Conservation (phyloP, 2,888 invertebrate species). For the Nymphalis c-album region DNA sequence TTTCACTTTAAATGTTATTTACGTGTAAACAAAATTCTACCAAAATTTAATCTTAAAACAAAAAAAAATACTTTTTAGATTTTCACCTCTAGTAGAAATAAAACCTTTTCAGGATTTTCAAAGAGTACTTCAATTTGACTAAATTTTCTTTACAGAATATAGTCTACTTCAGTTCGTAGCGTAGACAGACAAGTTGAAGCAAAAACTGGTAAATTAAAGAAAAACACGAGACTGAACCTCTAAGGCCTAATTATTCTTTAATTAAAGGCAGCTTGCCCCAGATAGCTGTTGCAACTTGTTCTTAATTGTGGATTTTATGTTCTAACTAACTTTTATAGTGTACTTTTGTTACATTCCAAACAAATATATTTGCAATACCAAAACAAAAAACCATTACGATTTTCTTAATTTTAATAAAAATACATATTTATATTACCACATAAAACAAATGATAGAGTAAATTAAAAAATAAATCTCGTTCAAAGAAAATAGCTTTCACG, state of each 20-base stretch:
- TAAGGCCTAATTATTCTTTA: constrained; percentile 42
- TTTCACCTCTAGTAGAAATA: neutral
- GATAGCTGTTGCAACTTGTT: constrained; percentile 36
- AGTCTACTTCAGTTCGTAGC: constrained; percentile 10
- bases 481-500: constrained; percentile 22
- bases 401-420: neutral
- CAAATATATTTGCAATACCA: neutral
- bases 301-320: constrained; percentile 35
- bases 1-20: neutral
- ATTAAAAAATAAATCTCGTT: neutral
- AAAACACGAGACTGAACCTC: constrained; percentile 36
- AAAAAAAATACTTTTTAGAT: neutral
- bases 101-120: constrained; percentile 5
- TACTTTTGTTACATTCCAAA: constrained; percentile 10
- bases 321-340: constrained; percentile 24
- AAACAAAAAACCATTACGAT: neutral
- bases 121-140: constrained; percentile 11
- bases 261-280: constrained; percentile 38
- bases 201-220: constrained; percentile 35
- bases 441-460: neutral
- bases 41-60: neutral
- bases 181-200: constrained; percentile 26
- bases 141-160: constrained; percentile 16
- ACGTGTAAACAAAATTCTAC: neutral
- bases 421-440: neutral